Percentiles rank a stretch among this genome's conserved stretches.
Conservation (phyloP, 2,113 vertebrate species). For the Colinus virginianus region DNA sequence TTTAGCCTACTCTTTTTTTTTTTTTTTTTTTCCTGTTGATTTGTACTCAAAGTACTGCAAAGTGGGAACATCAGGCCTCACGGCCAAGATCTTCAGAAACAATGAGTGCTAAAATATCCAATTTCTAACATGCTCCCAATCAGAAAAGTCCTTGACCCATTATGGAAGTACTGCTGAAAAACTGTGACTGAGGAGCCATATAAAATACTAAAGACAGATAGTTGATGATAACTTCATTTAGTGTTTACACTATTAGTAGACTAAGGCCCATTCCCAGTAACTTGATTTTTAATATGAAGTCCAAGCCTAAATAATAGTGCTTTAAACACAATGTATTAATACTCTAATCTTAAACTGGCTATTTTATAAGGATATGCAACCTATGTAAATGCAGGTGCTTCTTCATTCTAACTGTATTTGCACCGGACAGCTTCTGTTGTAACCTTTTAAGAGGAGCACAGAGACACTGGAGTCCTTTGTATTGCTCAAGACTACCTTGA, state of each 20-base stretch:
- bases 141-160: neutral
- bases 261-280: neutral
- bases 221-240: neutral
- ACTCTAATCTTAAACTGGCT: neutral
- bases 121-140: neutral
- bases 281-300: neutral
- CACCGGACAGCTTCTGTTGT: neutral
- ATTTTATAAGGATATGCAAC: neutral
- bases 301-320: neutral
- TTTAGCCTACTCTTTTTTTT: neutral
- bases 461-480: neutral
- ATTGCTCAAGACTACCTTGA: neutral
- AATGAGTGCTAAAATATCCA: neutral
- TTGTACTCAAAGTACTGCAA: neutral
- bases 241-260: neutral
- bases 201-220: neutral
- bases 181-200: neutral
- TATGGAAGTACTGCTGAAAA: neutral
- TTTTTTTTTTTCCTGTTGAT: neutral
- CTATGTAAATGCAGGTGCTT: neutral
- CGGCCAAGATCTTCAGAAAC: neutral
- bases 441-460: neutral
- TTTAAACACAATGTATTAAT: neutral
- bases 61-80: neutral
- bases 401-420: neutral